Conservation (phyloP, 92 coral and sea anemone genomes). For the Palythoa heliodiscus region DNA sequence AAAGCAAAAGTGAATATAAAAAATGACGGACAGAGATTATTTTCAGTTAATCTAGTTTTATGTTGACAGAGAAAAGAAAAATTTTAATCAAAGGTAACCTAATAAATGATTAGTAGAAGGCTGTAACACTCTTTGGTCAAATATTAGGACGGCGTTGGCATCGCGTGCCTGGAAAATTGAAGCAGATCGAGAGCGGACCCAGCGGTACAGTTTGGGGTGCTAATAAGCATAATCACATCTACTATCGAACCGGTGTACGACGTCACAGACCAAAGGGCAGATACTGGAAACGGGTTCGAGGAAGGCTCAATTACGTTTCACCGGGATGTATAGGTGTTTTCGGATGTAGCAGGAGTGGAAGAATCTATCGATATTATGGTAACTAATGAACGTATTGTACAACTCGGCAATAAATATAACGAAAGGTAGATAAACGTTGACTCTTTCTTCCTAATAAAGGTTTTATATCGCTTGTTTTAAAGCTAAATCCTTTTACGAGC, state of each 20-base stretch:
- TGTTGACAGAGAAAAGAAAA: too few species aligned
- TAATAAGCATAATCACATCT: slow-evolving; percentile 22
- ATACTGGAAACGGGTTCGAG: slow-evolving; percentile 21
- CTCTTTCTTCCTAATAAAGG: too few species aligned
- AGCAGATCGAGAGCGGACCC: slow-evolving; percentile 44
- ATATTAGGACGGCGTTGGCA: slow-evolving; percentile 28
- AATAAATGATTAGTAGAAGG: not conserved
- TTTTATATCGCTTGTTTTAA: too few species aligned
- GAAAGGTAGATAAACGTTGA: too few species aligned
- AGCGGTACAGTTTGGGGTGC: slow-evolving; percentile 46
- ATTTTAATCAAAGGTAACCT: not conserved
- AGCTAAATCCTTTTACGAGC: too few species aligned
- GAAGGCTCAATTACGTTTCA: slow-evolving; percentile 1
- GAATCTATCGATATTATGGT: slow-evolving; percentile 32
- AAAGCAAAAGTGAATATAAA: too few species aligned
- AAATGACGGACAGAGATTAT: too few species aligned
- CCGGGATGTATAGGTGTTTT: slow-evolving; percentile 29
- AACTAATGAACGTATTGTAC: not conserved
- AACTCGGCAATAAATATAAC: too few species aligned
- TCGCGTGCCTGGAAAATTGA: slow-evolving; percentile 30
- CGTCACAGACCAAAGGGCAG: slow-evolving; percentile 35
- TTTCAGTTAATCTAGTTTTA: too few species aligned
- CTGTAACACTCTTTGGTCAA: too few species aligned
- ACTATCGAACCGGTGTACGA: slow-evolving; percentile 36
- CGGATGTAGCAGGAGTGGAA: slow-evolving; percentile 19